Conservation (phyloP, 2,113 vertebrate genomes). For the Oncorhynchus nerka region DNA sequence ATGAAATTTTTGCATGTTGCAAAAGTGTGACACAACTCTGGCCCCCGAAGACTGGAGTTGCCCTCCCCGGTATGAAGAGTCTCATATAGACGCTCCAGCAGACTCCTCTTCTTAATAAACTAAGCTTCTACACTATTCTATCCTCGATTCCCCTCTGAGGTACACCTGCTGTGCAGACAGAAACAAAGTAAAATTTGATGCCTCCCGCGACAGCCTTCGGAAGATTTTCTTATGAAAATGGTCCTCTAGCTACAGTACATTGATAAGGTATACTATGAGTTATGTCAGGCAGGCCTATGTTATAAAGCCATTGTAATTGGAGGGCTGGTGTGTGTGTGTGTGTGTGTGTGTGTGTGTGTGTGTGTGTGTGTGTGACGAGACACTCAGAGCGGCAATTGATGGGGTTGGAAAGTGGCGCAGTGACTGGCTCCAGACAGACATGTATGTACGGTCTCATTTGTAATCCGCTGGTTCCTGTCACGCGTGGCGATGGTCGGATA, state of each 20-base stretch:
- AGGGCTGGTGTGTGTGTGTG: too few relatives aligned
- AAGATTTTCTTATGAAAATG: not conserved
- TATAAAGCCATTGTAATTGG: not conserved
- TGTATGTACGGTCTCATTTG: not conserved
- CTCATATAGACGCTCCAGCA: too few relatives aligned
- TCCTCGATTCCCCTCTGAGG: too few relatives aligned
- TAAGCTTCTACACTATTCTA: too few relatives aligned
- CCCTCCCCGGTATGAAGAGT: too few relatives aligned
- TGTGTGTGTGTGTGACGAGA: too few relatives aligned
- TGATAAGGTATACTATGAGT: constrained; percentile 1
- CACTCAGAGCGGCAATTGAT: not conserved
- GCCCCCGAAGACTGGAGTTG: too few relatives aligned
- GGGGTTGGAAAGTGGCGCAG: not conserved
- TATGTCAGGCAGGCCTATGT: constrained; percentile 6
- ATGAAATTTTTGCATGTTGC: too few relatives aligned
- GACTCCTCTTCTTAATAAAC: too few relatives aligned
- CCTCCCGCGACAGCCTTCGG: not conserved
- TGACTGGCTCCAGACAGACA: not conserved
- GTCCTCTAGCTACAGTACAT: not conserved
- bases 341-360: too few relatives aligned
- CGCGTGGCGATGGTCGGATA: not conserved
- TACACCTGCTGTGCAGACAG: too few relatives aligned
- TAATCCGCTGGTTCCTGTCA: not conserved
- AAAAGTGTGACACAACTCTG: too few relatives aligned
- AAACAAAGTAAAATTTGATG: not conserved